Evolutionary conservation across 2,113 vertebrate genomes (phyloP).

Genomic region (Etheostoma spectabile): DNA sequence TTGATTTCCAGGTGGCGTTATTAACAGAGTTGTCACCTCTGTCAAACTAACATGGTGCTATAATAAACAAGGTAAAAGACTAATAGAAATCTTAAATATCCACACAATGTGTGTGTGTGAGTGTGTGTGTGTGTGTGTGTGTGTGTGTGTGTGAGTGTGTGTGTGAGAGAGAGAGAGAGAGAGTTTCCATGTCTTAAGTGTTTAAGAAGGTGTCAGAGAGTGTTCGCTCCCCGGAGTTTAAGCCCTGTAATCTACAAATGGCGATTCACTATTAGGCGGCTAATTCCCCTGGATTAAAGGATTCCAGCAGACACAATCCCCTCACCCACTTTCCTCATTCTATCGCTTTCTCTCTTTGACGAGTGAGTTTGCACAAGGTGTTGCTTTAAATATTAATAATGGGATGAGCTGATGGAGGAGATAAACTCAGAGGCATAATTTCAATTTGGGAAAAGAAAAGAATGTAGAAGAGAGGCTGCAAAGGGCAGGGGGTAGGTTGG

Average conservation of each 20-base stretch:
- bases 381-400: slow-evolving; percentile 70
- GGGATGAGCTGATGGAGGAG: slow-evolving; percentile 38
- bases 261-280: slow-evolving; percentile 61
- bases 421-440: slow-evolving; percentile 56
- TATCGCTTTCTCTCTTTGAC: not conserved
- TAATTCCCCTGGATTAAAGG: slow-evolving; percentile 75
- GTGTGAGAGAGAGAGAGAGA: no score
- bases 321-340: slow-evolving; percentile 7
- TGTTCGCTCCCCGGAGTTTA: slow-evolving; percentile 45
- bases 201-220: slow-evolving; percentile 51
- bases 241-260: slow-evolving; percentile 68
- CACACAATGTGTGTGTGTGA: no score
- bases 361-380: slow-evolving; percentile 53
- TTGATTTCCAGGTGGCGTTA: no score
- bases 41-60: not conserved
- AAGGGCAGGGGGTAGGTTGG: not conserved
- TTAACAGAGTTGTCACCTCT: not conserved
- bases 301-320: slow-evolving; percentile 59
- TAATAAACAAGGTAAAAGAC: not conserved
- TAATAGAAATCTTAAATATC: not conserved
- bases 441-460: slow-evolving; percentile 40
- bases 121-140: no score
- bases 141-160: no score
- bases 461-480: slow-evolving; percentile 14
- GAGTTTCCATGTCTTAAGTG: slow-evolving; percentile 2